Conservation (phyloP, 1,140 invertebrate genomes). For the Drosophila rufa region DNA sequence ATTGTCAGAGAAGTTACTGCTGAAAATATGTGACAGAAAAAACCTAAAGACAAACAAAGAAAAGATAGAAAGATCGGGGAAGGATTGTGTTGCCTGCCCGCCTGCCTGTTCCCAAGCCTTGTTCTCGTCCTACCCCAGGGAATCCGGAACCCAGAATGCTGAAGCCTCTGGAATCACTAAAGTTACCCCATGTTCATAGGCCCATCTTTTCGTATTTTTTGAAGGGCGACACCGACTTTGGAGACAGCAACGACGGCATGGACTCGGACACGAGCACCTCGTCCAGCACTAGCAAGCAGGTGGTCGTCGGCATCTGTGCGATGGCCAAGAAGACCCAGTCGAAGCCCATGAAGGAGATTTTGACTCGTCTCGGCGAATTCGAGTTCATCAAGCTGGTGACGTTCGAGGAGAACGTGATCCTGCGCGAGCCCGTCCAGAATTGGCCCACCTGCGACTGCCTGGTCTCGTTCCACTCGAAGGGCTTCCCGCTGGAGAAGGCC, state of each 20-base stretch:
- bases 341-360: constrained; percentile 99
- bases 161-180: no score
- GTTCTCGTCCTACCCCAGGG: background rate
- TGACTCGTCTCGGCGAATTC: constrained; percentile 97
- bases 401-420: constrained; percentile 97
- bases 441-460: constrained; percentile 99
- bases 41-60: background rate
- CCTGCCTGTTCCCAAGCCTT: background rate
- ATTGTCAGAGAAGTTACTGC: no score
- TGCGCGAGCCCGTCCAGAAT: constrained; percentile 97
- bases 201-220: constrained; percentile 74
- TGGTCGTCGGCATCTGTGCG: constrained; percentile 98
- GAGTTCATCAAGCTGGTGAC: constrained; percentile 97
- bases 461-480: constrained; percentile 99
- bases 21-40: no score
- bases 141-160: background rate
- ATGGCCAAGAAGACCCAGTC: constrained; percentile 99
- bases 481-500: constrained; percentile 99
- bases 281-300: constrained; percentile 86
- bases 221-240: constrained; percentile 90
- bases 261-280: constrained; percentile 86
- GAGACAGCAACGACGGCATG: constrained; percentile 87
- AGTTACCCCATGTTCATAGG: background rate
- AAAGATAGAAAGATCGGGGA: background rate
- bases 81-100: background rate